phyloP scores from a whole-genome alignment of 2,888 invertebrate species.

The Chymomyza caudatula region DNA sequence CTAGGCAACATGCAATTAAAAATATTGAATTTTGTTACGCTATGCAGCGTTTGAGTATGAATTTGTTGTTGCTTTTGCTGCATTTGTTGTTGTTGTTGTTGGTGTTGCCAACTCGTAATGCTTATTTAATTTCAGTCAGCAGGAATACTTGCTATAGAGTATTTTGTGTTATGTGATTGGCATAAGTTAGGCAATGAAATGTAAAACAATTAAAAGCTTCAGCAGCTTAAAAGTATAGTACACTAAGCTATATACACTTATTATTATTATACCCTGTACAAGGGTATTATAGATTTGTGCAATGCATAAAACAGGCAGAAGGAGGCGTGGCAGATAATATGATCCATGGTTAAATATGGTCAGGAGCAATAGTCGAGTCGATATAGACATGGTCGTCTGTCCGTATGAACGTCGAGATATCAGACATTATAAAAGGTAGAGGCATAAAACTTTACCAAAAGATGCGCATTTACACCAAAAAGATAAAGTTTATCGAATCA shows the following conservation, averaged over 20 bases:
- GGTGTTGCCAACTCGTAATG: slow-evolving; percentile 39
- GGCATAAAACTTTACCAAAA: too few relatives aligned
- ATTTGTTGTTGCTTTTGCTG: slow-evolving; percentile 50
- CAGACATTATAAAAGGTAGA: too few relatives aligned
- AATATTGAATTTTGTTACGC: slow-evolving; percentile 72
- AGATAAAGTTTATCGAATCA: too few relatives aligned
- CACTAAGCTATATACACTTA: not conserved
- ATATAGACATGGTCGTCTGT: too few relatives aligned
- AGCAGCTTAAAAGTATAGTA: not conserved
- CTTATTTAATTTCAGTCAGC: slow-evolving; percentile 66
- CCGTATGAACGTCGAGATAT: too few relatives aligned
- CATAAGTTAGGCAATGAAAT: slow-evolving; percentile 54
- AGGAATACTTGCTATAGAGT: slow-evolving; percentile 52
- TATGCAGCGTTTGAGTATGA: slow-evolving; percentile 58
- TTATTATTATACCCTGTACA: too few relatives aligned
- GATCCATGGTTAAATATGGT: too few relatives aligned
- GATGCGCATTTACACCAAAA: too few relatives aligned
- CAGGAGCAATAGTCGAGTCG: too few relatives aligned
- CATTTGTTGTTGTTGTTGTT: slow-evolving; percentile 16
- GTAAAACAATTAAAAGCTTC: not conserved
- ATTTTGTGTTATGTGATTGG: slow-evolving; percentile 56
- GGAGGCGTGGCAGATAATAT: too few relatives aligned
- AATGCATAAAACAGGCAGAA: too few relatives aligned
- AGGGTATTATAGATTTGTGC: too few relatives aligned
- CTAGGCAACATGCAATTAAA: slow-evolving; percentile 68